Base-by-base conservation (phyloP, 2,888 invertebrate genomes). In the Iselma pallidipennis region DNA sequence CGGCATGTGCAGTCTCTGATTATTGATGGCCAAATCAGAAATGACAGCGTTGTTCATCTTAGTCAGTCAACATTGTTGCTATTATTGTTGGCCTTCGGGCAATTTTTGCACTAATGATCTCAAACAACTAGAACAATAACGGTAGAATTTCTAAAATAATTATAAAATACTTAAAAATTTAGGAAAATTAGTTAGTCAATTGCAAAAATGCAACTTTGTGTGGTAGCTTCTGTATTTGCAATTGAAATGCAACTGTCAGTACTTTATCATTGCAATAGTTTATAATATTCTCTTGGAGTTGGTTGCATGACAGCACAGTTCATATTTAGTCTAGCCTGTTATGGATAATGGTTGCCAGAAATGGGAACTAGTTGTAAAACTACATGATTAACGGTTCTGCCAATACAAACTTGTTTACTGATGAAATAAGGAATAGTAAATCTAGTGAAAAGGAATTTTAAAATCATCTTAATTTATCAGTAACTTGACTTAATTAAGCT, bases 11-110 rank as follows among this genome's bases (percentile, higher is more conserved):
- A 71, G 69, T n/a, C 68, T 67, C 3, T 10, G 68, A 74, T 80
- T 80, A 80, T 80, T 80, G 80, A 80, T 80, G 79, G 76, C 76
- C 78, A 76, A 79, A 80, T 80, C 79, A 78, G 77, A 78, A 78
- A 79, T 79, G 79, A 78, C 80, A 77, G 76, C 70, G 77, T 71
- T 77, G 79, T 80, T 79, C 79, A 78, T 80, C 80, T 78, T 78
- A 75, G 79, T 79, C 79, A 78, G 70, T 78, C 78, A 76, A 71
- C 75, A 42, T 9, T 42, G 42, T 19, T 42, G 1, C 14, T 45
- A 45, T 4, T 16, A n/a, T n/a, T n/a, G 75, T 71, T 75, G 70
- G 69, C 67, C 70, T 70, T 70, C 66, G 65, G 65, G 66, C 68
- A 61, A 67, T 66, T 21, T 69, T 70, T 67, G 62, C 71, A 65